Conservation (phyloP, 2,113 vertebrate species). For the Platanista minor region DNA sequence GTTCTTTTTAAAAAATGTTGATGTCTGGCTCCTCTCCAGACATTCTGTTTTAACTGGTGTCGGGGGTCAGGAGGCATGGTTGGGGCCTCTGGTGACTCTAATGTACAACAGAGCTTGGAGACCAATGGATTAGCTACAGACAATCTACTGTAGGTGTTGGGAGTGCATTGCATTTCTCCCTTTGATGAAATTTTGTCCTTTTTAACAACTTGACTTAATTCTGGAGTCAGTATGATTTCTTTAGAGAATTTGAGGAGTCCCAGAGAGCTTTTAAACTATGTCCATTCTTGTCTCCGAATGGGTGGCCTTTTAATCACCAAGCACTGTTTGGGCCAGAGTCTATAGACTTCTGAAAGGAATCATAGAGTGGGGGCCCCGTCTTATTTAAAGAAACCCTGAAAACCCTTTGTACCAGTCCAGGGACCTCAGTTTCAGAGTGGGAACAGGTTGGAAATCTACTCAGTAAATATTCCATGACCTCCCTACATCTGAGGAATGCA, state of each 20-base stretch:
- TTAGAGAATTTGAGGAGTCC: not conserved
- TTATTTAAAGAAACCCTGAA: not conserved
- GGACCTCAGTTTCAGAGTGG: not conserved
- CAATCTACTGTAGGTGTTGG: not conserved
- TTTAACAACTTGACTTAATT: not conserved
- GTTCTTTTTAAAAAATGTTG: not conserved
- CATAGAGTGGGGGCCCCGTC: not conserved
- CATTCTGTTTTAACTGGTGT: not conserved
- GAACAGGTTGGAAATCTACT: not conserved
- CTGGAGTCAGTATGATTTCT: not conserved
- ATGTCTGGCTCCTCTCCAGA: not conserved
- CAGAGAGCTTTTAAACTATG: not conserved
- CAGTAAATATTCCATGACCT: not conserved
- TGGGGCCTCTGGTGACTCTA: not conserved
- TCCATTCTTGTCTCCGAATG: not conserved
- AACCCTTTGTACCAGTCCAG: not conserved
- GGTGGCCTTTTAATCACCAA: not conserved
- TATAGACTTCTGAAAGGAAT: not conserved
- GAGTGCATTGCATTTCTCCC: not conserved
- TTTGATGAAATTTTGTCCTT: not conserved
- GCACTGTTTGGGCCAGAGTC: not conserved
- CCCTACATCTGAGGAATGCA: not conserved
- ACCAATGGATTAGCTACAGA: not conserved
- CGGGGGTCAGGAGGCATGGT: too few species aligned
- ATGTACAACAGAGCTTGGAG: not conserved